phyloP scores from a whole-genome alignment of 2,888 invertebrate species.

The Xanthorhoe designata region DNA sequence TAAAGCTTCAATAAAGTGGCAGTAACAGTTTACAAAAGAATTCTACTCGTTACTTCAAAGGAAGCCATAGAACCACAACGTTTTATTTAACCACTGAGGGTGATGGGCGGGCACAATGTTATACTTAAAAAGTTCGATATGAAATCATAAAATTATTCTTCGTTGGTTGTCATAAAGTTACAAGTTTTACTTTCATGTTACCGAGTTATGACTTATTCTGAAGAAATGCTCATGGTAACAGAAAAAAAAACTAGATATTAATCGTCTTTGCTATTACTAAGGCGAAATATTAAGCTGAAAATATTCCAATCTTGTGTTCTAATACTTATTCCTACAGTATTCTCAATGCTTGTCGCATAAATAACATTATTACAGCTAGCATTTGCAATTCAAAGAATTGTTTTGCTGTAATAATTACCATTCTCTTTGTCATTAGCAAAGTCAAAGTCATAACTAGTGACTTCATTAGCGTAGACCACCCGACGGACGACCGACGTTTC shows the following conservation, averaged over 20 bases:
- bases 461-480: background rate
- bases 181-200: slow-evolving; percentile 17
- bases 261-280: too few relatives aligned
- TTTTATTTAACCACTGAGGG: slow-evolving; percentile 16
- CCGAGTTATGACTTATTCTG: background rate
- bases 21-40: slow-evolving; percentile 31
- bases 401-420: background rate
- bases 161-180: slow-evolving; percentile 7
- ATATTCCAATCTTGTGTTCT: background rate
- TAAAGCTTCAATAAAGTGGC: slow-evolving; percentile 33
- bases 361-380: background rate
- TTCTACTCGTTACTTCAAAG: slow-evolving; percentile 36
- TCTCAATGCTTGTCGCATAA: background rate
- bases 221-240: background rate
- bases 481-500: background rate
- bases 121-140: slow-evolving; percentile 23
- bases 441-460: background rate
- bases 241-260: too few relatives aligned
- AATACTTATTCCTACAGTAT: background rate
- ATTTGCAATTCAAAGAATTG: background rate
- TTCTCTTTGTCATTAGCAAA: background rate
- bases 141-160: slow-evolving; percentile 20
- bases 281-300: background rate
- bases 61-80: slow-evolving; percentile 22
- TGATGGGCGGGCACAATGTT: slow-evolving; percentile 13